Conservation (phyloP, 2,888 invertebrate genomes). For the Andrena minutula region DNA sequence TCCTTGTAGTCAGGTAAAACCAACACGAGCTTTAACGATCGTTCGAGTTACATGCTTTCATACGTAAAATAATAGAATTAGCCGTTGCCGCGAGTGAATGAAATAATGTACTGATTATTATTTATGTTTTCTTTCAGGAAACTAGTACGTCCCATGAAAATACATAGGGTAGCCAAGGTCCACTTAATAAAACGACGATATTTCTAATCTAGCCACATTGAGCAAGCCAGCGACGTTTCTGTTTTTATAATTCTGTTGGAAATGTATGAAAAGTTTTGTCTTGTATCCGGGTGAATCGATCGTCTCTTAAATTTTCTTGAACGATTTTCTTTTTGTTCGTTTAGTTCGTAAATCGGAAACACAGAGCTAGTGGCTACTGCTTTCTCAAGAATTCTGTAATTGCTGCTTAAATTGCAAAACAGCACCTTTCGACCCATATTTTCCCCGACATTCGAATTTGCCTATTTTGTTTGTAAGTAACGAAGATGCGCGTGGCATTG, state of each 20-base stretch:
- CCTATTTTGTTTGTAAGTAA: slow-evolving; percentile 1
- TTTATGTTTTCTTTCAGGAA: slow-evolving; percentile 65
- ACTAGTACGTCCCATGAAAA: slow-evolving; percentile 50
- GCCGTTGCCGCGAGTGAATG: slow-evolving; percentile 15
- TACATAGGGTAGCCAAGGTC: slow-evolving; percentile 60
- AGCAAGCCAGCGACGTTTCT: slow-evolving; percentile 23
- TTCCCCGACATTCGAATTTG: slow-evolving; percentile 6
- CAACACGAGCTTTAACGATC: slow-evolving; percentile 40
- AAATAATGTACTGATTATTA: slow-evolving; percentile 53
- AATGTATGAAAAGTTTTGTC: slow-evolving; percentile 49
- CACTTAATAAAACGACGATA: slow-evolving; percentile 49
- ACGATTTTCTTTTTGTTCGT: slow-evolving; percentile 7
- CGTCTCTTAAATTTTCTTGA: slow-evolving; percentile 28
- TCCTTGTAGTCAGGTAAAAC: slow-evolving; percentile 50
- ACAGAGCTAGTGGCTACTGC: not conserved
- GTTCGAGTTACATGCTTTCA: slow-evolving; percentile 38
- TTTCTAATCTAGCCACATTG: slow-evolving; percentile 45
- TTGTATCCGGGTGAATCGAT: slow-evolving; percentile 60
- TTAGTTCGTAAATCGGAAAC: slow-evolving; percentile 18
- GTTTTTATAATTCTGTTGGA: slow-evolving; percentile 34
- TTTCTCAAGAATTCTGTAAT: not conserved
- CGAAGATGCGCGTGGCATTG: slow-evolving; percentile 5
- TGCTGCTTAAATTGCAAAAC: slow-evolving; percentile 11
- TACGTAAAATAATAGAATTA: slow-evolving; percentile 46
- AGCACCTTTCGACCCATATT: slow-evolving; percentile 2